phyloP scores from a whole-genome alignment of 2,888 invertebrate genomes.

The Oscheius sp. region DNA sequence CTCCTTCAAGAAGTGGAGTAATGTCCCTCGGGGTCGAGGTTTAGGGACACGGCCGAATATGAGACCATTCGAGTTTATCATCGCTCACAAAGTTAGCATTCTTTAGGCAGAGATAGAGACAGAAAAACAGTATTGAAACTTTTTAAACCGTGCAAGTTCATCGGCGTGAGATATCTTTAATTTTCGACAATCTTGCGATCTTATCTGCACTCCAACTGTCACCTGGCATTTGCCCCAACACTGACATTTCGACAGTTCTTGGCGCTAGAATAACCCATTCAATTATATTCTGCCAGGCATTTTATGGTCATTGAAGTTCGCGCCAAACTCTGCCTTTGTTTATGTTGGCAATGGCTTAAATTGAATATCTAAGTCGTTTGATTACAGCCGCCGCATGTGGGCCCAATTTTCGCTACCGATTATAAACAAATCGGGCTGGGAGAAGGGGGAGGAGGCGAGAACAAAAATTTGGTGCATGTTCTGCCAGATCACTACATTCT shows the following conservation, averaged over 20 bases:
- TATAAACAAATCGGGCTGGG: conserved; percentile 32
- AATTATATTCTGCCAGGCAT: background rate
- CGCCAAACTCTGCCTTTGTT: conserved; percentile 3
- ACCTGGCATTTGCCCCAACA: background rate
- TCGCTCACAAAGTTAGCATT: no score
- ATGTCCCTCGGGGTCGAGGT: no score
- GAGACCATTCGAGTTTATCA: no score
- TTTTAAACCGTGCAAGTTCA: no score
- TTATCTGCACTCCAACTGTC: conserved; percentile 14
- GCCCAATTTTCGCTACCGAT: conserved; percentile 30
- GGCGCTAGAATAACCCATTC: background rate
- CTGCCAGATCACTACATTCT: background rate
- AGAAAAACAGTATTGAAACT: no score
- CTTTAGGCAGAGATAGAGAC: no score
- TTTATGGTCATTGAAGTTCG: background rate
- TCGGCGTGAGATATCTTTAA: no score
- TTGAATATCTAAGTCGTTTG: conserved; percentile 37
- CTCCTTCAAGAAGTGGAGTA: no score
- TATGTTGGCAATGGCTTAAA: conserved; percentile 37
- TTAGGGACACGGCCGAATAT: no score
- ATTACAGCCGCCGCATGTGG: conserved; percentile 30
- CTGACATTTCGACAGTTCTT: background rate
- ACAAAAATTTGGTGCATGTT: background rate
- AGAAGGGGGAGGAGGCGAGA: no score
- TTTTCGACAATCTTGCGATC: conserved; percentile 22